Base-by-base conservation (phyloP, 2,888 invertebrate genomes). In the Drosophila percnosoma region DNA sequence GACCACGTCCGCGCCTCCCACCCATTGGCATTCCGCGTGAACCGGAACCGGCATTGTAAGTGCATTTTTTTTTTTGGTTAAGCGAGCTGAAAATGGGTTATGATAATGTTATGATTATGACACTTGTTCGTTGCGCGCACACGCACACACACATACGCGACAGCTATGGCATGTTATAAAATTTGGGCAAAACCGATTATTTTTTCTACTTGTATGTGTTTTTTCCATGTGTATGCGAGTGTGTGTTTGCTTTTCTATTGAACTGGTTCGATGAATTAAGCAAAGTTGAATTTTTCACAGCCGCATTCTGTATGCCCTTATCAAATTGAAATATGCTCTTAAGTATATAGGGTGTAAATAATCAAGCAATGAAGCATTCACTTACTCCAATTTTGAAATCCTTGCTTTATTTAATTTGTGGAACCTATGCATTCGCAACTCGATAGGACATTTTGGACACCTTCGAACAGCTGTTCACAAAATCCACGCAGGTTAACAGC, bases 41-140 rank as follows among this genome's bases (percentile, higher is more conserved):
- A 21, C 73, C 84, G 75, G 84, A 84, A 74, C 81, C 68, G 67
- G 67, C 84, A 61, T 71, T 84, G 89, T 84, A 86, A 84, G 89
- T 83, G 66, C 68, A 77, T 53, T 36, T 38, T 11, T 38, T 11
- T 53, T 54, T 68, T 78, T 68, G 57, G 78, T 68, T 45, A 24
- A 45, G 24, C 24, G 24, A 15, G 8, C 7, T 24, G 45, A 24
- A 45, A 45, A 45, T 45, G 45, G 21, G 15, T 45, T 45, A 24
- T 24, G 45, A 24, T 24, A 15, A 36, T 36, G 15, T 24, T 45
- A 8, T 15, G 45, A 78, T 52, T 68, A 76, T 73, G 77, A 80
- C 80, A 80, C 63, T 68, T 72, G 64, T 69, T 71, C 60, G 58
- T 61, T 60, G 55, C 48, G 78, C 38, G 48, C 27, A 52, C 59